A percentile compares a stretch with the other conserved stretches of the same genome.
phyloP scores from a whole-genome alignment of 2,797 vertebrate species.

The Galaxias olidus region DNA sequence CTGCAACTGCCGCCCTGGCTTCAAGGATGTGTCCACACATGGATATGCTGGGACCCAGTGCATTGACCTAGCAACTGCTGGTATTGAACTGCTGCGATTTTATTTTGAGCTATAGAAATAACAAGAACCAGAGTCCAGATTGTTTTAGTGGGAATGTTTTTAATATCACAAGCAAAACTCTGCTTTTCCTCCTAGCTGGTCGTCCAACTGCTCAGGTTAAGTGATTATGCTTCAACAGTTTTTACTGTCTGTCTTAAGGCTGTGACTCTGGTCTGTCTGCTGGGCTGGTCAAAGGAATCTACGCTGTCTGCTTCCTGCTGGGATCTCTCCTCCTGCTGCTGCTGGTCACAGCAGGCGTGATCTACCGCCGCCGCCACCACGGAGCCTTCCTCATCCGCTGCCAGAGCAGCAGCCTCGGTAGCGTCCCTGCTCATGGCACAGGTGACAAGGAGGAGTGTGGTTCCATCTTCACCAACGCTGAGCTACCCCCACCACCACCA shows the following conservation, averaged over 20 bases:
- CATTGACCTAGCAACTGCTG: conserved; percentile 38
- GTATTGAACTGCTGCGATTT: conserved; percentile 33
- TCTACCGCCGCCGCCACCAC: conserved; percentile 66
- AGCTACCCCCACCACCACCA: conserved; percentile 50
- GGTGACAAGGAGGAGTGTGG: conserved; percentile 25
- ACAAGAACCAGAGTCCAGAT: no score
- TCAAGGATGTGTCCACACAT: conserved; percentile 54
- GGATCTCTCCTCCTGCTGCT: conserved; percentile 59
- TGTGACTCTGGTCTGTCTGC: conserved; percentile 33
- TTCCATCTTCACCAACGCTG: conserved; percentile 4
- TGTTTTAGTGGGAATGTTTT: neutral
- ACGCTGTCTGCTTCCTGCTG: conserved; percentile 73
- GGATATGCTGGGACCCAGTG: conserved; percentile 62
- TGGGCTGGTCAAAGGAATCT: conserved; percentile 58
- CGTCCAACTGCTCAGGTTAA: no score
- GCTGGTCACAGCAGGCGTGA: conserved; percentile 39
- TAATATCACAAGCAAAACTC: no score
- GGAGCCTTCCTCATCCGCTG: conserved; percentile 66
- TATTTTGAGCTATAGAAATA: no score
- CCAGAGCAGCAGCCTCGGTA: conserved; percentile 12
- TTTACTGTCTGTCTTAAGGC: conserved; percentile 35
- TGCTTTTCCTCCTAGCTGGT: no score
- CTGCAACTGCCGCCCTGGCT: conserved; percentile 69
- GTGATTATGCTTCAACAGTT: neutral
- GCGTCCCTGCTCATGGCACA: conserved; percentile 4